phyloP scores from a whole-genome alignment of 2,888 invertebrate species.

The Hanleya hanleyi region DNA sequence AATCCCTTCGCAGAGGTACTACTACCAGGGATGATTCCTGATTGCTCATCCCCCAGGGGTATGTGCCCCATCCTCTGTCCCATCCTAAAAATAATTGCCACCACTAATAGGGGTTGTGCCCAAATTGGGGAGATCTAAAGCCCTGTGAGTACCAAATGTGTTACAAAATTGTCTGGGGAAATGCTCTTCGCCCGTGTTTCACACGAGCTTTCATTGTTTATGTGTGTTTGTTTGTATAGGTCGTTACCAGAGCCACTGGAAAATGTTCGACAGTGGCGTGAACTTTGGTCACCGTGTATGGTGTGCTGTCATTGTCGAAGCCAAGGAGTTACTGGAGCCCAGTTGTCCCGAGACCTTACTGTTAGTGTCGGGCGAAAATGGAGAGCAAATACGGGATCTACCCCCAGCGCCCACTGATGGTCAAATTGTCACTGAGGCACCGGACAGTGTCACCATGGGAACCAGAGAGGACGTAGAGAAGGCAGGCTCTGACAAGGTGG shows the following conservation, averaged over 20 bases:
- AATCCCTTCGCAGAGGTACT: too few relatives aligned
- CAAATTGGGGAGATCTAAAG: too few relatives aligned
- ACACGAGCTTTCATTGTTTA: too few relatives aligned
- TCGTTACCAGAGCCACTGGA: constrained; percentile 71
- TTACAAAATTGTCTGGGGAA: too few relatives aligned
- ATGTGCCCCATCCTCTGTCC: too few relatives aligned
- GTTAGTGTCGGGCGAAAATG: not conserved
- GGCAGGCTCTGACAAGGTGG: not conserved
- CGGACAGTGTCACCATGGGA: constrained; percentile 11
- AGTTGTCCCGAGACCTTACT: constrained; percentile 18
- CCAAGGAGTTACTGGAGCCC: constrained; percentile 49
- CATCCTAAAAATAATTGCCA: too few relatives aligned
- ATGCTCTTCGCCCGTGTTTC: too few relatives aligned
- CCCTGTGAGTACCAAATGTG: too few relatives aligned
- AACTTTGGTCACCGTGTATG: constrained; percentile 71
- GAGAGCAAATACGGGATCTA: not conserved
- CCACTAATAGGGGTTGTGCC: too few relatives aligned
- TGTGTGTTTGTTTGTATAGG: constrained; percentile 42
- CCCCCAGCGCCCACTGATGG: not conserved
- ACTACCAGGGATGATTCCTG: too few relatives aligned
- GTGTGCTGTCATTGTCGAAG: constrained; percentile 66
- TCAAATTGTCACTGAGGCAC: not conserved
- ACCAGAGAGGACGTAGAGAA: constrained; percentile 1
- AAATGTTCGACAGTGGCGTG: constrained; percentile 59
- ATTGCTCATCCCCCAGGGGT: too few relatives aligned